phyloP scores from a whole-genome alignment of 2,113 vertebrate genomes.

The Grantiella picta region DNA sequence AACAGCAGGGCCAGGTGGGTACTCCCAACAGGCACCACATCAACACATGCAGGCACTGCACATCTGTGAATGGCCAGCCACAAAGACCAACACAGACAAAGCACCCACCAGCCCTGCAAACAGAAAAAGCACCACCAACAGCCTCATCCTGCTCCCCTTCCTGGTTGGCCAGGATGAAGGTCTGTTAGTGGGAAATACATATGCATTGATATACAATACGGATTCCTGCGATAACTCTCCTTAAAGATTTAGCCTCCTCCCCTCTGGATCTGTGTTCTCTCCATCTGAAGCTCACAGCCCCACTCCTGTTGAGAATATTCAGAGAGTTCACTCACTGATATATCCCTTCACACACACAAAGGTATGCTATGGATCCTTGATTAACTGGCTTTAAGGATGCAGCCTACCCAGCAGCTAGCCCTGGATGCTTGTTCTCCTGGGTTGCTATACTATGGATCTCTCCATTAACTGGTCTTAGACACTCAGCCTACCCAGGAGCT shows the following conservation, averaged over 20 bases:
- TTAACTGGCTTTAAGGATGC: background rate
- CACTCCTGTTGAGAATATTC: background rate
- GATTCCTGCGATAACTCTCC: background rate
- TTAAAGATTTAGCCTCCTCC: background rate
- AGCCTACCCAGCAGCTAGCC: background rate
- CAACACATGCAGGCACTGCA: background rate
- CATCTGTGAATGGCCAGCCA: background rate
- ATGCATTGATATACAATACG: background rate
- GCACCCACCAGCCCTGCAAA: slow-evolving; percentile 1
- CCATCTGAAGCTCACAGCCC: background rate
- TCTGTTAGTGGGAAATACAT: background rate
- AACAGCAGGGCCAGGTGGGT: background rate
- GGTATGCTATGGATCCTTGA: background rate
- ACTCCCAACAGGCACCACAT: background rate
- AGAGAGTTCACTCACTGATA: background rate
- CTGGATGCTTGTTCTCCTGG: background rate
- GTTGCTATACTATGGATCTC: background rate
- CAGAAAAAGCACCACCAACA: background rate
- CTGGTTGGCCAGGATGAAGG: background rate
- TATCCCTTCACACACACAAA: background rate
- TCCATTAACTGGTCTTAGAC: background rate
- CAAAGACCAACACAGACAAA: background rate
- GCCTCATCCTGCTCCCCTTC: background rate
- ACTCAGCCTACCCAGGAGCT: background rate
- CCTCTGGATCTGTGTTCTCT: background rate